These are phyloP conservation scores for Calliphora vicina DNA, from an alignment of 1,140 invertebrate species.

Conservation along the genomic window DNA sequence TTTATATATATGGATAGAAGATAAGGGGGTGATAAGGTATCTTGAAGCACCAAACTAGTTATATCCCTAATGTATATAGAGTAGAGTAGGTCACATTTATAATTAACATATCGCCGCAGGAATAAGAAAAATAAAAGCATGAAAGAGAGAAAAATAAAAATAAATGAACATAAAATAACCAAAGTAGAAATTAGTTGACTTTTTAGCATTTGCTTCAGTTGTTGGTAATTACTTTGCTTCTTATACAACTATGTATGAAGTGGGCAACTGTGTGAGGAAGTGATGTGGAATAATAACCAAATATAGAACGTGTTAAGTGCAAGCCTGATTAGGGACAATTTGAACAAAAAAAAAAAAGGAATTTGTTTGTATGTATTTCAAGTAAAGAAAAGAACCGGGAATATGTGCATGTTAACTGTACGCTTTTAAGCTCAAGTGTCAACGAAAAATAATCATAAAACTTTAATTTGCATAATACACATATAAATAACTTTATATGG, in stretches of 20 bases:
- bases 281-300: slow-evolving; percentile 27
- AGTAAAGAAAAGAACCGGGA: background rate
- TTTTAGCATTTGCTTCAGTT: slow-evolving; percentile 26
- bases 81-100: slow-evolving; percentile 25
- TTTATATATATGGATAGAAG: no score
- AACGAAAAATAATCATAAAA: background rate
- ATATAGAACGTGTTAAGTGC: slow-evolving; percentile 19
- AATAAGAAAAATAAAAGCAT: background rate
- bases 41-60: no score
- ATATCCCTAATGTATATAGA: background rate
- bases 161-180: background rate
- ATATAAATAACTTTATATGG: background rate
- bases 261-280: slow-evolving; percentile 8
- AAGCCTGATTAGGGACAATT: slow-evolving; percentile 20
- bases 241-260: background rate
- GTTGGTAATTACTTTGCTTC: slow-evolving; percentile 8
- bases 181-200: slow-evolving; percentile 26
- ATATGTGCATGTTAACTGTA: background rate
- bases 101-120: slow-evolving; percentile 23
- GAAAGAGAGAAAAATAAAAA: background rate
- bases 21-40: no score
- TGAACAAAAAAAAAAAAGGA: background rate
- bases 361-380: background rate
- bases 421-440: background rate
- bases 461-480: background rate